Evolutionary conservation across 2,888 invertebrate genomes (phyloP), one percentile per base, ranked within the genome.

Genomic region (Cancer borealis): DNA sequence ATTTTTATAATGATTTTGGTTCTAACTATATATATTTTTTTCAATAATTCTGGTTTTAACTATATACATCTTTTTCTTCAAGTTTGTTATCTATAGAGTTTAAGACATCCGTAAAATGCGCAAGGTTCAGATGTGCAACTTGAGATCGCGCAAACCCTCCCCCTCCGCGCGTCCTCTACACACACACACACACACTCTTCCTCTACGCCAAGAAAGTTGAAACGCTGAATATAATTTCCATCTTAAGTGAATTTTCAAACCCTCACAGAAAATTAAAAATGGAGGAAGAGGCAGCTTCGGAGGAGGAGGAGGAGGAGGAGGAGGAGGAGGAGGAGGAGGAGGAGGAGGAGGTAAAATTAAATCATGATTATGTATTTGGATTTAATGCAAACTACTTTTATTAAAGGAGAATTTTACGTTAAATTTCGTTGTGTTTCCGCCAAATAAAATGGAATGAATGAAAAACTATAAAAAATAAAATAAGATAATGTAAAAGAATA

Each of bases 201-300:
- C n/a, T 66, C 66, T n/a, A 66, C n/a, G n/a, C 3, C n/a, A 66
- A 66, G 66, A 66, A 66, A 66, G 66, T n/a, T 66, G 66, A 66
- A 66, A 66, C 66, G 66, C 66, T 66, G 66, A 66, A 66, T 66
- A 66, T 66, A n/a, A 66, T 66, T 66, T 66, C 66, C 66, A 66
- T 66, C n/a, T 66, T 66, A 66, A 66, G 66, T 66, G 66, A 66
- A 21, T 66, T 4, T n/a, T 66, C n/a, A n/a, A 6, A n/a, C 66
- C 21, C n/a, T 66, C 17, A n/a, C 14, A 21, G 66, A n/a, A 66
- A 66, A 66, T 21, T 14, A 66, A n/a, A 66, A 21, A 66, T 21
- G 66, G 21, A 21, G 21, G 66, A 21, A 17, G 66, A 17, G 17
- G 66, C 4, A 21, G 66, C 4, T 14, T 17, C 14, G 21, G 21